Evolutionary conservation across 2,888 invertebrate species (phyloP), one percentile per base, ranked within the genome.

Genomic region (Mesochorus sp.): DNA sequence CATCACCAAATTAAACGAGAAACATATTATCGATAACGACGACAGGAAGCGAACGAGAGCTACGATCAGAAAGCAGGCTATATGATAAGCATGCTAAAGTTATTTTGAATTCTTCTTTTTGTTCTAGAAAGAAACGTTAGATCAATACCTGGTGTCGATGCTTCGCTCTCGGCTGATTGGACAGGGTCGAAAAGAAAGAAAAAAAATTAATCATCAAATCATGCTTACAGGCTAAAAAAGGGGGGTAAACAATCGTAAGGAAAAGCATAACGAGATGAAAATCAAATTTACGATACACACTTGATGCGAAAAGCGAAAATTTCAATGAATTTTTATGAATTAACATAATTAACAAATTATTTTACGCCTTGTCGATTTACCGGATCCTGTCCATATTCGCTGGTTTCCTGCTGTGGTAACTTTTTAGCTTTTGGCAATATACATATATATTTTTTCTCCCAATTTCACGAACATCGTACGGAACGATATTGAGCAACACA

Each of bases 81-180:
- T 39, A 34, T n/a, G n/a, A n/a, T n/a, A 55, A 68, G 51, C 62
- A 66, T 74, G 57, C 62, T 8, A 24, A 55, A 71, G 49, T 24
- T 24, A 1, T 17, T 47, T 19, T 24, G 10, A 31, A 21, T 26
- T 37, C 39, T 42, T 31, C 44, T 62, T 44, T 53, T 49, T 51
- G 3, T 12, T 37, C 39, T 47, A 26, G 47, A 2, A 67, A 75
- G 37, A 67, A 72, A 68, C 53, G 37, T 57, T 83, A 85, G 85
- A 85, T 83, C 87, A 86, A 85, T 91, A 91, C 91, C 91, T 91
- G 87, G 79, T 44, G 83, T 85, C 72, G 88, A 77, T 80, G 89
- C 80, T 85, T 91, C 90, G 82, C 86, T 85, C 85, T 91, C 90
- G 88, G 89, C 86, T 85, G 85, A 84, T 51, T 82, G 81, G 82